Percentiles rank a stretch among this genome's conserved stretches.
These are phyloP conservation scores for Cirrhinus mrigala DNA, from an alignment of 2,797 vertebrate species.

Conservation along the genomic window DNA sequence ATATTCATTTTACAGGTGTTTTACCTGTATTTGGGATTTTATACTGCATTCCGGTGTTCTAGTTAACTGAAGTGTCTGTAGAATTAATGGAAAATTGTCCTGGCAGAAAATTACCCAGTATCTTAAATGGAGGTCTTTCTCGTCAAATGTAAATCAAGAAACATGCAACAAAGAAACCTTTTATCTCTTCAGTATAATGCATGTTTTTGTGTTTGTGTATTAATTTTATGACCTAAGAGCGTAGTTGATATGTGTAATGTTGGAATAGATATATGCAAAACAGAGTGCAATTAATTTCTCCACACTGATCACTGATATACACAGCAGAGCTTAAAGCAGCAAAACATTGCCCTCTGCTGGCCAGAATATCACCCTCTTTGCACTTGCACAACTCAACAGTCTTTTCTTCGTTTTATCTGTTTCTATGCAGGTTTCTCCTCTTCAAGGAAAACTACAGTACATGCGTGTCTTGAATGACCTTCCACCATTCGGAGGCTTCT, in stretches of 20 bases:
- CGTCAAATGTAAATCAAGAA: background rate
- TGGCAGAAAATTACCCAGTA: background rate
- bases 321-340: constrained; percentile 18
- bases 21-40: background rate
- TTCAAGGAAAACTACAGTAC: constrained; percentile 98
- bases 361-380: background rate
- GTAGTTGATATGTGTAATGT: background rate
- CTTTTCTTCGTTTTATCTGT: background rate
- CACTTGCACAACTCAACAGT: constrained; percentile 1
- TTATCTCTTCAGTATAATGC: background rate
- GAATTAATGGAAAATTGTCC: background rate
- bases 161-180: background rate
- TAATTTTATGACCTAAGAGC: background rate
- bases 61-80: background rate
- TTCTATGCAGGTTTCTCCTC: constrained; percentile 85
- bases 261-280: background rate
- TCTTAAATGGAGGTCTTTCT: background rate
- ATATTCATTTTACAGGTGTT: background rate
- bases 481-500: constrained; percentile 94
- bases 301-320: background rate
- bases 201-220: background rate
- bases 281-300: background rate
- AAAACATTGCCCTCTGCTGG: constrained; percentile 76
- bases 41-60: background rate
- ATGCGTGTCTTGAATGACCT: constrained; percentile 97